phyloP scores from a whole-genome alignment of 2,113 vertebrate genomes.

The Gopherus flavomarginatus region DNA sequence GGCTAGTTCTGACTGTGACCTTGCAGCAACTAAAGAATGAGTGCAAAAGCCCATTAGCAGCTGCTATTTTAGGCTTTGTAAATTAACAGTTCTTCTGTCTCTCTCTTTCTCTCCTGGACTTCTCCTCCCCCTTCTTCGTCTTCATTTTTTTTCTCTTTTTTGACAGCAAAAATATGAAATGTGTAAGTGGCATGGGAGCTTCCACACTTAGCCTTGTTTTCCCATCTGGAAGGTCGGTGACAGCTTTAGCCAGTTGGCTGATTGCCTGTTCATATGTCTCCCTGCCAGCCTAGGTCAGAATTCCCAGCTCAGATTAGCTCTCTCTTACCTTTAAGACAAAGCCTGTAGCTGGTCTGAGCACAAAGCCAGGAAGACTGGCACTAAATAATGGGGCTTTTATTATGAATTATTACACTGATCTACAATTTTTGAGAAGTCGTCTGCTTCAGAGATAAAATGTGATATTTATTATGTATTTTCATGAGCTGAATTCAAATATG shows the following conservation, averaged over 20 bases:
- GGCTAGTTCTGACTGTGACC: constrained; percentile 73
- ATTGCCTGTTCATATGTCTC: neutral
- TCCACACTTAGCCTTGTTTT: constrained; percentile 36
- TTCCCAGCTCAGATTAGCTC: neutral
- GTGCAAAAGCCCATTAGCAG: constrained; percentile 75
- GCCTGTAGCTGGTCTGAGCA: neutral
- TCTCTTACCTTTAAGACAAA: neutral
- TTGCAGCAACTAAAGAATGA: constrained; percentile 63
- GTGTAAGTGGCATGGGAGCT: constrained; percentile 42
- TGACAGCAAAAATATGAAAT: constrained; percentile 53
- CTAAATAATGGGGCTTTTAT: constrained; percentile 21
- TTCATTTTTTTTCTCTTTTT: neutral
- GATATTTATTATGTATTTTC: too few relatives aligned
- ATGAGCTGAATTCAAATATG: too few relatives aligned
- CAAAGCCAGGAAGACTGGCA: neutral
- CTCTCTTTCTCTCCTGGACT: neutral
- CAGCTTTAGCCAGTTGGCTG: constrained; percentile 57
- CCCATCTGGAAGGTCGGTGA: constrained; percentile 8
- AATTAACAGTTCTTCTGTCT: constrained; percentile 63
- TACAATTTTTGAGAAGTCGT: too few relatives aligned
- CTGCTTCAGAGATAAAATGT: too few relatives aligned
- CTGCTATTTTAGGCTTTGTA: constrained; percentile 73
- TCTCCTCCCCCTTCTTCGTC: neutral
- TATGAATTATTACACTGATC: neutral
- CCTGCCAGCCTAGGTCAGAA: neutral